Conservation (phyloP, 2,888 invertebrate genomes). For the Agrenia bidenticulata region DNA sequence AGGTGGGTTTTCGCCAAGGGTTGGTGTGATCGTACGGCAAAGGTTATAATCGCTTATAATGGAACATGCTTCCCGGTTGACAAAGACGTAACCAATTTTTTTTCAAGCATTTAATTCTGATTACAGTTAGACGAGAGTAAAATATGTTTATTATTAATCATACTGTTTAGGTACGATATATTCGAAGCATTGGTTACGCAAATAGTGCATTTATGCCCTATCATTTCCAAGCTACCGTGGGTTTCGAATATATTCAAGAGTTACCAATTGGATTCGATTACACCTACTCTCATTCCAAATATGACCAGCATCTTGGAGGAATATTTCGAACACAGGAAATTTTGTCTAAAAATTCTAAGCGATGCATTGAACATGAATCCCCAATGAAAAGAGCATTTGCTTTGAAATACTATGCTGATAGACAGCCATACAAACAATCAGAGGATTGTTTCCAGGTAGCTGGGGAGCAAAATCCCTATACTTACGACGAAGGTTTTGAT, state of each 20-base stretch:
- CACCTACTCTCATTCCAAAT: constrained; percentile 28
- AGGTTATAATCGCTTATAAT: constrained; percentile 27
- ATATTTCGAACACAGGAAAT: constrained; percentile 24
- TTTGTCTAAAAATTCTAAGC: constrained; percentile 25
- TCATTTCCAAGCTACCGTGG: constrained; percentile 30
- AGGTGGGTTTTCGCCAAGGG: constrained; percentile 44
- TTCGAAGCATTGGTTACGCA: constrained; percentile 25
- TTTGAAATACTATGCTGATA: constrained; percentile 32
- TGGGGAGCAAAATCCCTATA: constrained; percentile 4
- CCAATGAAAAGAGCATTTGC: constrained; percentile 21
- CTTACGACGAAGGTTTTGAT: constrained; percentile 27
- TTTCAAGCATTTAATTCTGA: too few relatives aligned
- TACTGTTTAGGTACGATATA: constrained; percentile 30
- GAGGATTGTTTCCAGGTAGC: constrained; percentile 22
- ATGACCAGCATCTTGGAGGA: constrained; percentile 32
- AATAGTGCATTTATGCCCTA: constrained; percentile 29
- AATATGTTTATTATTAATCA: constrained; percentile 10
- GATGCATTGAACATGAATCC: constrained; percentile 20
- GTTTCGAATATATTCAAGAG: constrained; percentile 36
- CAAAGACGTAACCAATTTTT: constrained; percentile 27
- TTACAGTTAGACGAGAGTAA: too few relatives aligned
- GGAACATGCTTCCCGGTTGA: constrained; percentile 36
- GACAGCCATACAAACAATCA: constrained; percentile 25
- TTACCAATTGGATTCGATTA: constrained; percentile 11
- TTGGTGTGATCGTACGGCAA: constrained; percentile 37